Evolutionary conservation across 2,113 vertebrate species (phyloP).

Genomic region (Phainopepla nitens): DNA sequence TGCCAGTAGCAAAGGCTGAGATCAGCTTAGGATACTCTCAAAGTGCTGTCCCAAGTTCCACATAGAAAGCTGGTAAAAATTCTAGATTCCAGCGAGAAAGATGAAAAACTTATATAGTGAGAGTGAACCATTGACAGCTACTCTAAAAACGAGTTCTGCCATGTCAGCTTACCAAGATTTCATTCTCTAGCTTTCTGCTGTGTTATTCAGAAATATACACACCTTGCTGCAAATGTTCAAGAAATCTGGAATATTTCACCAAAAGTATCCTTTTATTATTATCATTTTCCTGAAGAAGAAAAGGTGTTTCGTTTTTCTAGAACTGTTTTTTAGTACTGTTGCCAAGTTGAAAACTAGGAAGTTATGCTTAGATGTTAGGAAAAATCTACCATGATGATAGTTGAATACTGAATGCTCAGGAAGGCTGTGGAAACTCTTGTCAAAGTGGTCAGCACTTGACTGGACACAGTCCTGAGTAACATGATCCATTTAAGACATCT

Average conservation of each 20-base stretch:
- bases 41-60: neutral
- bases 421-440: neutral
- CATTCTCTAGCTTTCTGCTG: neutral
- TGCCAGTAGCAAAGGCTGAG: neutral
- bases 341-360: neutral
- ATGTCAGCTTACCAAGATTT: neutral
- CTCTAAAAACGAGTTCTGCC: neutral
- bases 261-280: neutral
- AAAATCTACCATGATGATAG: neutral
- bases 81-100: neutral
- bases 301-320: neutral
- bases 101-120: neutral
- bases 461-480: neutral
- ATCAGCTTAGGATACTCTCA: neutral
- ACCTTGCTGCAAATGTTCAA: neutral
- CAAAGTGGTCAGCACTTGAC: neutral
- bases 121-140: neutral
- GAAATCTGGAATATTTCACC: neutral
- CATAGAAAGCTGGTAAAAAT: neutral
- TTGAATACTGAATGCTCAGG: neutral
- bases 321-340: neutral
- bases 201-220: neutral
- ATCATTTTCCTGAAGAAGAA: neutral
- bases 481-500: neutral
- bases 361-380: neutral